phyloP scores from a whole-genome alignment of 2,888 invertebrate genomes.

The Furcula furcula region DNA sequence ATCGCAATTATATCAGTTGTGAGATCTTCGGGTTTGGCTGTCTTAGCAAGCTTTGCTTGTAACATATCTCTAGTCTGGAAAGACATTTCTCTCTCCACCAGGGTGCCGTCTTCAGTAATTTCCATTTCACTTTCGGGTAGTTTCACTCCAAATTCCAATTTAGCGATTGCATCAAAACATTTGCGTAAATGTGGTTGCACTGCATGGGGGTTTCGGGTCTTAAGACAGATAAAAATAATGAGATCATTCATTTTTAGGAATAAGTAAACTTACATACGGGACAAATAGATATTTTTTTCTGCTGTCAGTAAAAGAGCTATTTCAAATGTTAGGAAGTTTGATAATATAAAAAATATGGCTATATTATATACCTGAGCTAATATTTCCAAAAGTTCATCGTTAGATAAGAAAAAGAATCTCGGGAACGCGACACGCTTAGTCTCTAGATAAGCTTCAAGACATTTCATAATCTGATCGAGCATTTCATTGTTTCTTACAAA shows the following conservation, averaged over 20 bases:
- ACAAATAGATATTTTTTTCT: neutral
- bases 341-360: too few species aligned
- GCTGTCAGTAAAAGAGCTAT: too few species aligned
- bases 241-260: too few species aligned
- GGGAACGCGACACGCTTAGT: constrained; percentile 94
- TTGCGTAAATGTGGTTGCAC: constrained; percentile 95
- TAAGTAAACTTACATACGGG: too few species aligned
- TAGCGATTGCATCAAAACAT: constrained; percentile 92
- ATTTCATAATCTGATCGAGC: constrained; percentile 94
- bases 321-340: too few species aligned
- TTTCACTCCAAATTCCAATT: constrained; percentile 88
- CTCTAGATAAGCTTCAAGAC: constrained; percentile 93
- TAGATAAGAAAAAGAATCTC: constrained; percentile 94
- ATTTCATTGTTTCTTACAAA: constrained; percentile 88
- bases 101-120: constrained; percentile 72
- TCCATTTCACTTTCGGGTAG: constrained; percentile 76
- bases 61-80: constrained; percentile 62
- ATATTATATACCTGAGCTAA: constrained; percentile 88
- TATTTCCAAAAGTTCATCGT: constrained; percentile 94
- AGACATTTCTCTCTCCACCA: constrained; percentile 70
- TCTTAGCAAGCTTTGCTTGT: constrained; percentile 64
- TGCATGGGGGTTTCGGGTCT: constrained; percentile 93
- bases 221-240: too few species aligned
- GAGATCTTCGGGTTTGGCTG: constrained; percentile 70
- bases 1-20: constrained; percentile 94